Evolutionary conservation across 2,888 invertebrate species (phyloP).

Genomic region (Mongoloraphidia duomilia): DNA sequence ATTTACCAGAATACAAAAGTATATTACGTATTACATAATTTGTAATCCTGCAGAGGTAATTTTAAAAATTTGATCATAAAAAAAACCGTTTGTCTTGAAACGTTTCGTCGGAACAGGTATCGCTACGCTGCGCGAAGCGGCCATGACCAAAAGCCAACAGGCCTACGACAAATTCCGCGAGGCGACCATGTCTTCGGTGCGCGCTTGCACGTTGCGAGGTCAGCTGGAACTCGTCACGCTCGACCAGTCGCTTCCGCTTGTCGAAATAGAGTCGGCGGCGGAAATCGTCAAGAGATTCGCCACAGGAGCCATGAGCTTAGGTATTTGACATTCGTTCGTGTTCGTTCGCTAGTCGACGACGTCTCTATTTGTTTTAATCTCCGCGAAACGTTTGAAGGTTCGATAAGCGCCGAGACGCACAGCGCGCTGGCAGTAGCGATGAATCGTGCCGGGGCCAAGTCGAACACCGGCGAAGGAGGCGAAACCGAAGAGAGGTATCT

Average conservation of each 20-base stretch:
- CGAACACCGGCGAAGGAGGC: slow-evolving; percentile 98
- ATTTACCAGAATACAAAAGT: no score
- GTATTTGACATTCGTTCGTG: slow-evolving; percentile 8
- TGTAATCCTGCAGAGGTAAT: no score
- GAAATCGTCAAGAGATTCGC: slow-evolving; percentile 93
- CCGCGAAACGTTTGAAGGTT: slow-evolving; percentile 23
- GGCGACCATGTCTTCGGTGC: slow-evolving; percentile 73
- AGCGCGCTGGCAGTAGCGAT: slow-evolving; percentile 89
- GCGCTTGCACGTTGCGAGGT: slow-evolving; percentile 80
- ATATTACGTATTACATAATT: no score
- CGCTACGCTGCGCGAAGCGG: slow-evolving; percentile 21
- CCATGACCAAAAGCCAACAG: slow-evolving; percentile 21
- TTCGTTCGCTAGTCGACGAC: slow-evolving; percentile 22
- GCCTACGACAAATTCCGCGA: slow-evolving; percentile 80
- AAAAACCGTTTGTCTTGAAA: no score
- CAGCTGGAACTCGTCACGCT: slow-evolving; percentile 75
- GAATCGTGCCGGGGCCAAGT: slow-evolving; percentile 85
- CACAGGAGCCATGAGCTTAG: slow-evolving; percentile 47
- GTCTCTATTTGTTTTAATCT: no score
- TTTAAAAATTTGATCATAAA: no score
- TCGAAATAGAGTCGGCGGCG: slow-evolving; percentile 83
- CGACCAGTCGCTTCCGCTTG: slow-evolving; percentile 64
- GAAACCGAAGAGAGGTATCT: slow-evolving; percentile 70
- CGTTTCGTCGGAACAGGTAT: slow-evolving; percentile 16
- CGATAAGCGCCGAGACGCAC: slow-evolving; percentile 94